Evolutionary conservation across 2,113 vertebrate species (phyloP).

Genomic region (Zapus hudsonius): DNA sequence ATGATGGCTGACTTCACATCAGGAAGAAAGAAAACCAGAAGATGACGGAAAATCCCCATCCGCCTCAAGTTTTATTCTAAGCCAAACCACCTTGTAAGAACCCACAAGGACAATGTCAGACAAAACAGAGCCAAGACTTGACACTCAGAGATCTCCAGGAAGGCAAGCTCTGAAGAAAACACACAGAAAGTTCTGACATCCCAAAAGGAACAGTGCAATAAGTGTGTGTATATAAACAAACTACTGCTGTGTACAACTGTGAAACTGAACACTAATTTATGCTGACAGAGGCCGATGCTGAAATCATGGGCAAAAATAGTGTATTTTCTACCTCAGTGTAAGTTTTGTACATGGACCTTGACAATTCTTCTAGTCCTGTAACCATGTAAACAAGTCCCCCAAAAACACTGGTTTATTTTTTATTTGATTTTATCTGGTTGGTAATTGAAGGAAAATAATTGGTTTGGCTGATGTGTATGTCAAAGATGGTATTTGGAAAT

Average conservation of each 20-base stretch:
- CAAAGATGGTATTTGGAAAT: not conserved
- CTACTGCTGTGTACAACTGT: not conserved
- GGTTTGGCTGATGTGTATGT: not conserved
- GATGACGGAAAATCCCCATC: not conserved
- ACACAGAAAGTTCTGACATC: not conserved
- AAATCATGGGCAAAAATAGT: not conserved
- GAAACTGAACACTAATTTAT: not conserved
- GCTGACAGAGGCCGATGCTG: not conserved
- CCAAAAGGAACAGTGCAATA: not conserved
- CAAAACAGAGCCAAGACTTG: not conserved
- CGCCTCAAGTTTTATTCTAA: not conserved
- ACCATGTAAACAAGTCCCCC: not conserved
- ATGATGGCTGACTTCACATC: not conserved
- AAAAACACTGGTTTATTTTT: slow-evolving; percentile 1
- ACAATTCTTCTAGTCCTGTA: not conserved
- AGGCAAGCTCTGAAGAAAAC: not conserved
- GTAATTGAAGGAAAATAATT: not conserved
- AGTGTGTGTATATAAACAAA: not conserved
- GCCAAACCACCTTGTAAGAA: not conserved
- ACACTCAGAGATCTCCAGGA: not conserved
- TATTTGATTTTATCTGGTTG: not conserved
- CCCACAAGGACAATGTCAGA: not conserved
- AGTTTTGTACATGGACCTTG: not conserved
- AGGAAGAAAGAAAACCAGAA: not conserved
- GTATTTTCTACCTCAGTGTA: not conserved